phyloP scores from a whole-genome alignment of 2,797 vertebrate species.

The Lagocephalus sceleratus region DNA sequence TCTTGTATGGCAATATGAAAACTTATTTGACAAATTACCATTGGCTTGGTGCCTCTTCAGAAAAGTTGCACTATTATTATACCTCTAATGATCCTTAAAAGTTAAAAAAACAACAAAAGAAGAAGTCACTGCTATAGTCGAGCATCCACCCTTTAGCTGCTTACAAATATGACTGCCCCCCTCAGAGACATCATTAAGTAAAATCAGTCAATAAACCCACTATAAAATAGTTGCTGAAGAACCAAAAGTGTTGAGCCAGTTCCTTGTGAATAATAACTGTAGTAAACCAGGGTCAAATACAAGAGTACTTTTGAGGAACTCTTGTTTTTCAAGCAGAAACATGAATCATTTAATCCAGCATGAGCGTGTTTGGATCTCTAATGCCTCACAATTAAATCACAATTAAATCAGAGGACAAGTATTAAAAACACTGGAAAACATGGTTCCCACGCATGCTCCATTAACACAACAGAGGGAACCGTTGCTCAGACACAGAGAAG shows the following conservation, averaged over 20 bases:
- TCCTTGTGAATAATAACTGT: slow-evolving; percentile 49
- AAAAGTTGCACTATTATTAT: slow-evolving; percentile 69
- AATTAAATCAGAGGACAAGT: slow-evolving; percentile 48
- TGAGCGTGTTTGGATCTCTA: slow-evolving; percentile 10
- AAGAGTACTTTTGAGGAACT: slow-evolving; percentile 29
- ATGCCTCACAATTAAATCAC: slow-evolving; percentile 18
- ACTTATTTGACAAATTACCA: slow-evolving; percentile 78
- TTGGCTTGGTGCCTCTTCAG: slow-evolving; percentile 63
- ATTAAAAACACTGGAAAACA: slow-evolving; percentile 37
- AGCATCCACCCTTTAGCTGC: slow-evolving; percentile 66
- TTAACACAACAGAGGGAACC: slow-evolving; percentile 56
- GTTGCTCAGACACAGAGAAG: slow-evolving; percentile 45
- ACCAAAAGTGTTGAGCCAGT: slow-evolving; percentile 47
- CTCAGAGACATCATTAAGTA: slow-evolving; percentile 72
- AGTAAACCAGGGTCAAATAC: too few relatives aligned
- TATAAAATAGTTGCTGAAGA: slow-evolving; percentile 57
- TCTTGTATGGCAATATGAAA: slow-evolving; percentile 72
- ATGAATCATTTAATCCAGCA: slow-evolving; percentile 35
- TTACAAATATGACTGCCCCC: slow-evolving; percentile 59
- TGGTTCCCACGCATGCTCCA: slow-evolving; percentile 56
- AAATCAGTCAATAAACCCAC: slow-evolving; percentile 75
- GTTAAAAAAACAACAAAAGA: slow-evolving; percentile 19
- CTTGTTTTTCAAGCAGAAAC: slow-evolving; percentile 38
- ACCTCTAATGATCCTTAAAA: slow-evolving; percentile 74
- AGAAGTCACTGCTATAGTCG: slow-evolving; percentile 52